These are phyloP conservation scores for Mobula birostris DNA, from an alignment of 2,113 vertebrate species.

Conservation along the genomic window DNA sequence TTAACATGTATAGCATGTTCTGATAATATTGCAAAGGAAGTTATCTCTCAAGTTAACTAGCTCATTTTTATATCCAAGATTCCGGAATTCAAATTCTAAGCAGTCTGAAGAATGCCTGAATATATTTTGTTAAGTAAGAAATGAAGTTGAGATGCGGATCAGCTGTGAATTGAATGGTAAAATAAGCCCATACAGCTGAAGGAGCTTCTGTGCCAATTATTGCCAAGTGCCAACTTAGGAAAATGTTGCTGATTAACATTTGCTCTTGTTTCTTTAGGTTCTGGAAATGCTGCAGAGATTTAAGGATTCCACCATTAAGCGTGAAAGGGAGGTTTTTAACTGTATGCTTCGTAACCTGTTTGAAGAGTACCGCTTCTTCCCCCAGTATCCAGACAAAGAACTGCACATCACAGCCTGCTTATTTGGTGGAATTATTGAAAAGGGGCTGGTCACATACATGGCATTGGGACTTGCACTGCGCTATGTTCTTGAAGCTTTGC, in stretches of 20 bases:
- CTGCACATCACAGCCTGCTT: constrained; percentile 98
- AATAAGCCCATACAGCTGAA: background rate
- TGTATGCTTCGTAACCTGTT: constrained; percentile 98
- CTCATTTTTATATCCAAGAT: background rate
- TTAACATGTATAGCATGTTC: too few species aligned
- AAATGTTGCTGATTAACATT: constrained; percentile 11
- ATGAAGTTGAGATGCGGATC: background rate
- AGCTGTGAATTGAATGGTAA: too few species aligned
- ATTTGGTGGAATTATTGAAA: constrained; percentile 96
- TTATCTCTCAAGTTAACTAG: background rate
- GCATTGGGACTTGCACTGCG: constrained; percentile 86
- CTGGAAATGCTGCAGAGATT: constrained; percentile 98
- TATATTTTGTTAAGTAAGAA: background rate
- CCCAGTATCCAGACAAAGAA: constrained; percentile 97
- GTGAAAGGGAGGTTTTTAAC: constrained; percentile 95
- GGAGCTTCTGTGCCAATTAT: background rate
- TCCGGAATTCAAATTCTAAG: background rate
- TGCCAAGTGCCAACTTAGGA: background rate
- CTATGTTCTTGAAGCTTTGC: constrained; percentile 97
- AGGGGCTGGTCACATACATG: constrained; percentile 98
- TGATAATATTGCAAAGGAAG: background rate
- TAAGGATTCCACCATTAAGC: constrained; percentile 94
- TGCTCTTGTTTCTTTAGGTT: constrained; percentile 61
- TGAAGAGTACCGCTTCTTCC: constrained; percentile 96
- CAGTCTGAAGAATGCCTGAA: background rate